Conservation (phyloP, 2,113 vertebrate genomes). For the Triplophysa dalaica region DNA sequence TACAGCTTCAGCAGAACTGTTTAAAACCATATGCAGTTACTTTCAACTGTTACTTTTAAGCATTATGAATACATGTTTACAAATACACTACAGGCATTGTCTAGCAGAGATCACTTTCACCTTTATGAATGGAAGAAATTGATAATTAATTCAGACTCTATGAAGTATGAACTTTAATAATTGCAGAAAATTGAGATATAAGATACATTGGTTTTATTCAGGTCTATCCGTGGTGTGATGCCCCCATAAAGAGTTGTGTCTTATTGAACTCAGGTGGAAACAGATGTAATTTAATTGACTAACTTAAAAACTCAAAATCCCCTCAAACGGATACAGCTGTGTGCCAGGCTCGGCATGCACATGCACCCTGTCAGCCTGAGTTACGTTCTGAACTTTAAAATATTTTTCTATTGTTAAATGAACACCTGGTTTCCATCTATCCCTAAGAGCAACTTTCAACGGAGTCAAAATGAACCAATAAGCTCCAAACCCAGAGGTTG, state of each 20-base stretch:
- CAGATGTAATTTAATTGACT: slow-evolving; percentile 37
- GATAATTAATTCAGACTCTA: neutral
- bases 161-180: neutral
- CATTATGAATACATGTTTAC: neutral
- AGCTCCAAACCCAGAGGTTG: neutral
- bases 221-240: slow-evolving; percentile 39
- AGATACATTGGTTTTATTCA: slow-evolving; percentile 42
- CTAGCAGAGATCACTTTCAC: too few relatives aligned
- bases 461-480: neutral
- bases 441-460: slow-evolving; percentile 48
- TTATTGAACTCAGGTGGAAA: slow-evolving; percentile 61
- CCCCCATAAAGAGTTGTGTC: slow-evolving; percentile 45
- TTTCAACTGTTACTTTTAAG: neutral
- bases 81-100: neutral
- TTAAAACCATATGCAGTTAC: neutral
- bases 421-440: slow-evolving; percentile 73
- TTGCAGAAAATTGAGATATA: neutral
- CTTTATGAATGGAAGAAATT: too few relatives aligned
- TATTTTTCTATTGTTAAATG: slow-evolving; percentile 53
- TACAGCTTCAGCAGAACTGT: neutral
- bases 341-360: slow-evolving; percentile 37
- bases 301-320: neutral
- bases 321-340: slow-evolving; percentile 53
- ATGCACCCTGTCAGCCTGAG: slow-evolving; percentile 60
- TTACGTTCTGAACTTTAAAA: slow-evolving; percentile 61